Evolutionary conservation across 2,113 vertebrate species (phyloP).

Genomic region (Calidris pygmaea): DNA sequence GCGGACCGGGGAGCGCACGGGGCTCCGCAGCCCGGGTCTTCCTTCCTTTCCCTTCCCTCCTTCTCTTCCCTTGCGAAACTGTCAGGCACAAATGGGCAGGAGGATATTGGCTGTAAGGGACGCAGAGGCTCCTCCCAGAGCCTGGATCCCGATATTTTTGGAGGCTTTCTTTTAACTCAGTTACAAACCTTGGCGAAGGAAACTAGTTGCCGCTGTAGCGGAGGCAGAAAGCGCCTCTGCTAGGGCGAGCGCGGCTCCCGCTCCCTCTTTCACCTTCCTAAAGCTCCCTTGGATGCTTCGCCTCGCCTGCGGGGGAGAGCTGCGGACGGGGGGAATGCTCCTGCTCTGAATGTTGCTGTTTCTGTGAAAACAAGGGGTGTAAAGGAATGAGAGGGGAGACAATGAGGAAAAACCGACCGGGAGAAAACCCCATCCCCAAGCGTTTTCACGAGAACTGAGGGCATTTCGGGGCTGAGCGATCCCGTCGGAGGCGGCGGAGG

Average conservation of each 20-base stretch:
- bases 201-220: constrained; percentile 58
- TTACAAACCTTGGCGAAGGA: constrained; percentile 54
- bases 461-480: constrained; percentile 16
- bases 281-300: constrained; percentile 19
- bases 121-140: constrained; percentile 79
- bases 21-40: not conserved
- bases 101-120: constrained; percentile 73
- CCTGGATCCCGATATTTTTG: constrained; percentile 74
- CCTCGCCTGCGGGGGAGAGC: not conserved
- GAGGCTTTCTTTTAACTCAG: constrained; percentile 77
- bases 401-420: constrained; percentile 54
- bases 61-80: constrained; percentile 43
- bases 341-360: constrained; percentile 13
- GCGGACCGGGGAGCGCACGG: constrained; percentile 31
- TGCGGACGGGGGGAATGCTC: not conserved
- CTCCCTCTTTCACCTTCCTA: not conserved
- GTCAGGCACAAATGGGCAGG: constrained; percentile 66
- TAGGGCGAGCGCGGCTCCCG: not conserved
- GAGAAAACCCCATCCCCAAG: not conserved
- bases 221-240: not conserved
- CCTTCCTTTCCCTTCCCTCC: not conserved
- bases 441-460: constrained; percentile 35
- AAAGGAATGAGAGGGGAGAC: constrained; percentile 42
- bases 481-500: not conserved
- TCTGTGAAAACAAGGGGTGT: not conserved